Evolutionary conservation across 2,888 invertebrate genomes (phyloP).

Genomic region (Cheilosia pagana): DNA sequence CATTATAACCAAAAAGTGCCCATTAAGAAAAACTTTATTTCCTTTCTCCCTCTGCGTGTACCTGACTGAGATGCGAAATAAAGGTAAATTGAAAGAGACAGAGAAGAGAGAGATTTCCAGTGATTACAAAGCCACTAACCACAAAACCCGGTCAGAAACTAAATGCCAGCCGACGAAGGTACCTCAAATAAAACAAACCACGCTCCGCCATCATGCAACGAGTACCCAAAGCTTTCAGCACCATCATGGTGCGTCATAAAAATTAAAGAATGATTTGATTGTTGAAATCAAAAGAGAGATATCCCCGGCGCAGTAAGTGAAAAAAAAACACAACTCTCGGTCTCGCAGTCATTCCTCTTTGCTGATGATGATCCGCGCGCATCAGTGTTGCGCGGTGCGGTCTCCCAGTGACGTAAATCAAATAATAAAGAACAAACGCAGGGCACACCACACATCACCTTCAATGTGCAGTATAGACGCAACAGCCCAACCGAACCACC

Average conservation of each 20-base stretch:
- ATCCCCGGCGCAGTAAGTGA: constrained; percentile 38
- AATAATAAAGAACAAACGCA: constrained; percentile 68
- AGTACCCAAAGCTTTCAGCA: constrained; percentile 72
- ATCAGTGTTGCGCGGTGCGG: constrained; percentile 5
- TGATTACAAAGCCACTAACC: constrained; percentile 69
- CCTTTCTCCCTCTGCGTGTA: background rate
- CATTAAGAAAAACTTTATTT: constrained; percentile 73
- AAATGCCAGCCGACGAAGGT: constrained; percentile 42
- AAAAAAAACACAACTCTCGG: constrained; percentile 13
- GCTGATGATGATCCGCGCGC: constrained; percentile 47
- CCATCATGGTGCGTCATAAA: constrained; percentile 74
- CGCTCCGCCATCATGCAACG: background rate
- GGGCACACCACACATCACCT: constrained; percentile 49
- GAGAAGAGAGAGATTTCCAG: constrained; percentile 58
- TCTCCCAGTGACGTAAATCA: constrained; percentile 67
- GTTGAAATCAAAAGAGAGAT: constrained; percentile 70
- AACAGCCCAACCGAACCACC: constrained; percentile 4
- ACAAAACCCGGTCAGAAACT: constrained; percentile 56
- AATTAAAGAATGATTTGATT: constrained; percentile 75
- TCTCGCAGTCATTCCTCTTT: constrained; percentile 20
- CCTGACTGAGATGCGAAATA: constrained; percentile 9
- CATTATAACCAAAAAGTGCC: constrained; percentile 72
- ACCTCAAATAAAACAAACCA: constrained; percentile 17
- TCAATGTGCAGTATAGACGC: constrained; percentile 13
- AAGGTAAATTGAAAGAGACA: constrained; percentile 67